Percentiles rank a stretch among this genome's conserved stretches.
Evolutionary conservation across 1,140 invertebrate genomes (phyloP).

Genomic region (Tachypleus tridentatus): DNA sequence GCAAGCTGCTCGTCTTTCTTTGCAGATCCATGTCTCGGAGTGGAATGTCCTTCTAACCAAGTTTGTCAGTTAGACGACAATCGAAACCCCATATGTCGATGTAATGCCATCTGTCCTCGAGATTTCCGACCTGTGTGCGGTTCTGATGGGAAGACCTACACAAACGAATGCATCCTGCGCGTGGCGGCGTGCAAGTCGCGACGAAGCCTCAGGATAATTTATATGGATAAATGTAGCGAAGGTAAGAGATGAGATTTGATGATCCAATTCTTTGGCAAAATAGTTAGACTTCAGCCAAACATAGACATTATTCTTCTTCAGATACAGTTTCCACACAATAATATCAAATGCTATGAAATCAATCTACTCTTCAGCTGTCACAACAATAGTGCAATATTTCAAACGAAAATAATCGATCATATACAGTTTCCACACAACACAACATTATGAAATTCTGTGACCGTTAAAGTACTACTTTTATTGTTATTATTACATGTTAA

Average conservation of each 20-base stretch:
- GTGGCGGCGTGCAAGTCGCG: constrained; percentile 59
- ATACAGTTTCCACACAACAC: too few relatives aligned
- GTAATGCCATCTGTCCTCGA: constrained; percentile 60
- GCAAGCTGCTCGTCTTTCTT: constrained; percentile 1
- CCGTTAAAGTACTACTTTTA: too few relatives aligned
- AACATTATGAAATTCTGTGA: too few relatives aligned
- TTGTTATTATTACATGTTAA: too few relatives aligned
- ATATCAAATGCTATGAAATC: too few relatives aligned
- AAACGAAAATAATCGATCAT: too few relatives aligned
- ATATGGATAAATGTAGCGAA: constrained; percentile 61
- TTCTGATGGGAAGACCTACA: constrained; percentile 63
- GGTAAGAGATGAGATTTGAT: constrained; percentile 39
- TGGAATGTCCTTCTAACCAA: constrained; percentile 62
- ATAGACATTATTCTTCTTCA: too few relatives aligned
- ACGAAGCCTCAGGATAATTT: constrained; percentile 58
- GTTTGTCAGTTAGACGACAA: constrained; percentile 68
- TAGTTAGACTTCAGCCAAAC: too few relatives aligned
- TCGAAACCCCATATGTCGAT: constrained; percentile 61
- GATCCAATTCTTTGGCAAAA: constrained; percentile 9
- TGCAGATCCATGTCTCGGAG: constrained; percentile 64
- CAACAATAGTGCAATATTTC: too few relatives aligned
- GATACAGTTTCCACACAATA: too few relatives aligned
- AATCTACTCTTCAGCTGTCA: too few relatives aligned
- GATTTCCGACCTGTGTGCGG: constrained; percentile 73
- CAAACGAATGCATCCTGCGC: constrained; percentile 65